Evolutionary conservation across 2,888 invertebrate genomes (phyloP).

Genomic region (Drosophila pseudotakahashii): DNA sequence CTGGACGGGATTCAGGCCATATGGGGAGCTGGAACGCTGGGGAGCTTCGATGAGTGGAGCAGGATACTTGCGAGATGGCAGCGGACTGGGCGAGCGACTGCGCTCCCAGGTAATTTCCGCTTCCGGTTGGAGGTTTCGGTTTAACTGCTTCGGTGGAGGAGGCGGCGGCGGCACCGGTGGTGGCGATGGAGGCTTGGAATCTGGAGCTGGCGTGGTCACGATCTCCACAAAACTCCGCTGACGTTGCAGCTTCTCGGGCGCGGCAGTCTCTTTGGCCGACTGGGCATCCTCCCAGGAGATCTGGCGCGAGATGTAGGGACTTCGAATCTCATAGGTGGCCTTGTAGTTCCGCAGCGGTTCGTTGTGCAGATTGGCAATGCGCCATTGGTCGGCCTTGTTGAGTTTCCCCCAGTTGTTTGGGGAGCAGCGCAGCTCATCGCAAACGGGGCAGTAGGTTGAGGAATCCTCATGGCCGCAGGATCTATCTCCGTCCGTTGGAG

Average conservation of each 20-base stretch:
- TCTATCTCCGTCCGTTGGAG: not conserved
- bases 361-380: conserved; percentile 64
- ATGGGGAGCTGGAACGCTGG: conserved; percentile 74
- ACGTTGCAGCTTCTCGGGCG: conserved; percentile 45
- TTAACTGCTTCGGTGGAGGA: conserved; percentile 7
- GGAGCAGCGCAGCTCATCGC: conserved; percentile 62
- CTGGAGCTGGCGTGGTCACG: conserved; percentile 50
- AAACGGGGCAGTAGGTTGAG: conserved; percentile 56
- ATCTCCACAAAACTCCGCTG: conserved; percentile 66
- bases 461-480: conserved; percentile 5
- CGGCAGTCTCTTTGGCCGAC: conserved; percentile 2
- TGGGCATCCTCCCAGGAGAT: conserved; percentile 79
- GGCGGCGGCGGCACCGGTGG: conserved; percentile 8
- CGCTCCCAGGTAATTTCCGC: conserved; percentile 43
- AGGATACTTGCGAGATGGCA: conserved; percentile 70
- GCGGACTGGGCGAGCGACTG: conserved; percentile 60
- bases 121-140: conserved; percentile 7
- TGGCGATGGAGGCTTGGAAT: conserved; percentile 7
- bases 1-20: conserved; percentile 71
- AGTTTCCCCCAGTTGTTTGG: conserved; percentile 69
- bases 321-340: conserved; percentile 79
- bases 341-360: conserved; percentile 76
- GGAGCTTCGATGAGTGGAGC: conserved; percentile 72
- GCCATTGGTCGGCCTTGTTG: conserved; percentile 72
- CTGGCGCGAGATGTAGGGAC: conserved; percentile 79